Evolutionary conservation across 2,113 vertebrate species (phyloP).

Genomic region (Beaufortia kweichowensis): DNA sequence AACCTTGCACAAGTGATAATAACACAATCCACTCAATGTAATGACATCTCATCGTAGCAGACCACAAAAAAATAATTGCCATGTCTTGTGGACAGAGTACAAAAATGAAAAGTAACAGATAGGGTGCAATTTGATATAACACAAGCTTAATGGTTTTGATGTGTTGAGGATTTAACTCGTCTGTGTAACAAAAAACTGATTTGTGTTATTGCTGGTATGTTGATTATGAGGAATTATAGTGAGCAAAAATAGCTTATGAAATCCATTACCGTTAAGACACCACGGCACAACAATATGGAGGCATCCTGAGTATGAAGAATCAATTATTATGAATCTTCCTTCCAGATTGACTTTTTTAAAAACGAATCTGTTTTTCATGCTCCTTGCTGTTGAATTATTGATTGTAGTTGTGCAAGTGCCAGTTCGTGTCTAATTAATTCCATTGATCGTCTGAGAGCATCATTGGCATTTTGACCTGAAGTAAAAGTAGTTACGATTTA

Average conservation of each 20-base stretch:
- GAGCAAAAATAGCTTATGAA: background rate
- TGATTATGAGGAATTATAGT: conserved; percentile 2
- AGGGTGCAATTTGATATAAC: background rate
- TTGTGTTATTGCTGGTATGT: conserved; percentile 2
- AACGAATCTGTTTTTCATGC: conserved; percentile 22
- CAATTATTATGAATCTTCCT: conserved; percentile 28
- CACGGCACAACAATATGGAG: conserved; percentile 4
- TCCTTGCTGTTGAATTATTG: conserved; percentile 30
- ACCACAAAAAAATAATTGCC: background rate
- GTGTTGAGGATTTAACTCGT: background rate
- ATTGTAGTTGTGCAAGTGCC: conserved; percentile 22
- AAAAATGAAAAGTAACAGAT: background rate
- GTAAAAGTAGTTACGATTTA: conserved; percentile 20
- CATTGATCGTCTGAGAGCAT: conserved; percentile 14
- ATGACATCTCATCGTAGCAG: background rate
- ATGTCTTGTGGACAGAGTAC: background rate
- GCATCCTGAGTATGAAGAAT: conserved; percentile 28
- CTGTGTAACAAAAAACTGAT: background rate
- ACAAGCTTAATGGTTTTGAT: conserved; percentile 14
- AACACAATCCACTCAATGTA: background rate
- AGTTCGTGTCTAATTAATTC: conserved; percentile 41
- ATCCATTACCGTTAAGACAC: conserved; percentile 1
- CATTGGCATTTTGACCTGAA: background rate
- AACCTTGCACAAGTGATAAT: conserved; percentile 8
- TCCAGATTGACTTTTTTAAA: background rate